Evolutionary conservation across 2,888 invertebrate genomes (phyloP).

Genomic region (Dasypolia templi): DNA sequence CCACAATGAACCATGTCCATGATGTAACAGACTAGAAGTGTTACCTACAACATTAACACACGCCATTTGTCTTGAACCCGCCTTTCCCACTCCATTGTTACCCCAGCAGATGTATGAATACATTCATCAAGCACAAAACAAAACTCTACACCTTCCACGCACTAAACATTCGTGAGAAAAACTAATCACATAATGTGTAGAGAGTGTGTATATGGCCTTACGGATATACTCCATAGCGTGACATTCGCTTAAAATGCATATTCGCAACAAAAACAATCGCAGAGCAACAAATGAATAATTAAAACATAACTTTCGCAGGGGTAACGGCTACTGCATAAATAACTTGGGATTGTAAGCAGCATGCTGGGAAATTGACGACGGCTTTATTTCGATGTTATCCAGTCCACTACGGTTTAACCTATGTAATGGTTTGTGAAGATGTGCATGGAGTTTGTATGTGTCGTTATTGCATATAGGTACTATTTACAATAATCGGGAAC

Average conservation of each 20-base stretch:
- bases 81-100: constrained; percentile 47
- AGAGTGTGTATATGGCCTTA: constrained; percentile 11
- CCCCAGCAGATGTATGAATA: constrained; percentile 29
- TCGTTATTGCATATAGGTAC: neutral
- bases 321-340: constrained; percentile 58
- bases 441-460: neutral
- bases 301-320: constrained; percentile 75
- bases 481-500: neutral
- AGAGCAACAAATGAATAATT: constrained; percentile 74
- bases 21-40: constrained; percentile 28
- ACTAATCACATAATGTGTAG: constrained; percentile 22
- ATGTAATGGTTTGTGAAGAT: neutral
- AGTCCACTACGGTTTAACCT: constrained; percentile 39
- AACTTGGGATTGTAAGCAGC: constrained; percentile 56
- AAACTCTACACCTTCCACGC: constrained; percentile 34
- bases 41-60: constrained; percentile 18
- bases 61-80: constrained; percentile 12
- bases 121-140: constrained; percentile 44
- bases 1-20: constrained; percentile 15
- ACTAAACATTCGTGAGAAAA: constrained; percentile 45
- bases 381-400: neutral
- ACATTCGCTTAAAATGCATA: constrained; percentile 68
- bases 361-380: constrained; percentile 26
- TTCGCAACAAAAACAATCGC: constrained; percentile 77
- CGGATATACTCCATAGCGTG: constrained; percentile 30